phyloP scores from a whole-genome alignment of 2,113 vertebrate genomes.

The Sphyrna mokarran region DNA sequence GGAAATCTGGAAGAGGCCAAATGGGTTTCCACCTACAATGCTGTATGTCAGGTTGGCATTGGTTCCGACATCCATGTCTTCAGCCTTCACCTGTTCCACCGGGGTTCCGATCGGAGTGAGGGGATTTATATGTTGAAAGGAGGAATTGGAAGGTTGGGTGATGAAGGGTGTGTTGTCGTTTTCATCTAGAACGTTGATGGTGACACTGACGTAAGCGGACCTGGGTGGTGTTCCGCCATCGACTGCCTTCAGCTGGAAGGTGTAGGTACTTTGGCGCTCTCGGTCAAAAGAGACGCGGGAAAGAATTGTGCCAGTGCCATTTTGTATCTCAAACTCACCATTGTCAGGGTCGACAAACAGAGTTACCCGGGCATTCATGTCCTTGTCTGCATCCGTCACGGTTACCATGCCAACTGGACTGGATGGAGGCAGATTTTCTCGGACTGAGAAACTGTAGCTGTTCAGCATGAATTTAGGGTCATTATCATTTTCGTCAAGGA shows the following conservation, averaged over 20 bases:
- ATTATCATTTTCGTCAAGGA: constrained; percentile 91
- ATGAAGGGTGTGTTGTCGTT: constrained; percentile 93
- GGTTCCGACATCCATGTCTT: constrained; percentile 82
- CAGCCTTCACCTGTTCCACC: constrained; percentile 82
- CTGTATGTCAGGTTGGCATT: constrained; percentile 79
- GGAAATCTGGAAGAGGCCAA: constrained; percentile 84
- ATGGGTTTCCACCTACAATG: constrained; percentile 87
- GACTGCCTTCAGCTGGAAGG: constrained; percentile 86
- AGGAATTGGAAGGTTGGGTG: constrained; percentile 84
- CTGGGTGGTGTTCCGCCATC: constrained; percentile 81
- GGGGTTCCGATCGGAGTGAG: constrained; percentile 69
- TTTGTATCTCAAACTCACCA: constrained; percentile 91
- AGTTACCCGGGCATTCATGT: constrained; percentile 76
- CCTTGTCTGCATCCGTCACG: constrained; percentile 83
- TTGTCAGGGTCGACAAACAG: constrained; percentile 89
- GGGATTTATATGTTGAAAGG: constrained; percentile 77
- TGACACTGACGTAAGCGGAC: constrained; percentile 87
- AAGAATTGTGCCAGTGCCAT: constrained; percentile 87
- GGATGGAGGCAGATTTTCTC: constrained; percentile 85
- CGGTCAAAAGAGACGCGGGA: constrained; percentile 93
- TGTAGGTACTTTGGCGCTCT: constrained; percentile 91
- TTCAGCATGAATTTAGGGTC: constrained; percentile 94
- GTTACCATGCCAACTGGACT: constrained; percentile 95
- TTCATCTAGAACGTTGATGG: constrained; percentile 92
- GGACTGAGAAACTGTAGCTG: constrained; percentile 92